These are phyloP conservation scores for Aphaenogaster ashmeadi DNA, from an alignment of 1,140 invertebrate genomes.

Conservation along the genomic window DNA sequence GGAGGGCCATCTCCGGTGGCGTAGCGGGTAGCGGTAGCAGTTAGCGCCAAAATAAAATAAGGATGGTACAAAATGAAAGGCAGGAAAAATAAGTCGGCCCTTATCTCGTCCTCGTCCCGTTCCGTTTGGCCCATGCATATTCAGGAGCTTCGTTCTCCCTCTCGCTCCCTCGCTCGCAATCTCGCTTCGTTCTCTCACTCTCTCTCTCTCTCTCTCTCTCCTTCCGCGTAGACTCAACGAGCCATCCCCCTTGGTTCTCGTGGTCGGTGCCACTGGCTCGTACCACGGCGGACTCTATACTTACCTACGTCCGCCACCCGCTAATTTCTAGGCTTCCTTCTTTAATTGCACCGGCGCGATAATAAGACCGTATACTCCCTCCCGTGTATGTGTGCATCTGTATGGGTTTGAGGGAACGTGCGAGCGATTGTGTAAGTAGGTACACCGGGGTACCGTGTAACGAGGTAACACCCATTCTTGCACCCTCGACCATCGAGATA, in stretches of 20 bases:
- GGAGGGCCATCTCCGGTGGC: conserved; percentile 72
- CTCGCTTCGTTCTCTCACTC: conserved; percentile 72
- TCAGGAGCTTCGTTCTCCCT: conserved; percentile 79
- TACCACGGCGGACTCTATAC: conserved; percentile 82
- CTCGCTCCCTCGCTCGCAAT: conserved; percentile 56
- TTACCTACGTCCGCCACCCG: conserved; percentile 84
- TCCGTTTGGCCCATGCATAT: conserved; percentile 86
- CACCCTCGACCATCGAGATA: conserved; percentile 80
- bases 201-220: conserved; percentile 75
- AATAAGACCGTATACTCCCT: conserved; percentile 80
- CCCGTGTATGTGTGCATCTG: neutral
- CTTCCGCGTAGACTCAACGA: conserved; percentile 66
- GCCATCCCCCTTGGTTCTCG: conserved; percentile 74
- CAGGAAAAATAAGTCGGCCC: conserved; percentile 86
- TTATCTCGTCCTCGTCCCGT: conserved; percentile 83
- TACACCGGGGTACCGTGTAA: conserved; percentile 76
- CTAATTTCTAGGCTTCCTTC: conserved; percentile 86
- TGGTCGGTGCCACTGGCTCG: conserved; percentile 68
- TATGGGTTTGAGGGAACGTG: neutral
- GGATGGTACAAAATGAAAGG: conserved; percentile 82
- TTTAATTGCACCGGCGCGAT: conserved; percentile 85
- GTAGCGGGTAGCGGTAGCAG: conserved; percentile 77
- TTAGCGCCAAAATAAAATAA: conserved; percentile 86
- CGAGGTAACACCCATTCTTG: conserved; percentile 82
- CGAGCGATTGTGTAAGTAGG: conserved; percentile 16